These are phyloP conservation scores for Caenorhabditis latens DNA, from an alignment of 1,140 invertebrate genomes.

Conservation along the genomic window DNA sequence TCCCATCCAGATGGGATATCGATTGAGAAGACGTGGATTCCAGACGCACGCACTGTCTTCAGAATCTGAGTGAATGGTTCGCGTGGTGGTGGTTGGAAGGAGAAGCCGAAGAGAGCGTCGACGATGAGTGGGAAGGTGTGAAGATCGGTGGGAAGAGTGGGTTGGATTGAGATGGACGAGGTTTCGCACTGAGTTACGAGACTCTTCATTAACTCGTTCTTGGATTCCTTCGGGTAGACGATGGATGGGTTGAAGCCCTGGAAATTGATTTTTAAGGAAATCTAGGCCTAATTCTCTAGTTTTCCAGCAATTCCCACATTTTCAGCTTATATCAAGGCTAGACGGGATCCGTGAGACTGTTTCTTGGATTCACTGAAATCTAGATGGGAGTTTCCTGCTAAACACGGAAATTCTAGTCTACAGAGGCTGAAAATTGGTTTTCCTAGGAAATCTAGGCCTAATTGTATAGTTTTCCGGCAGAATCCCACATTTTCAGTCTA, in stretches of 20 bases:
- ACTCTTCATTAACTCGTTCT: constrained; percentile 87
- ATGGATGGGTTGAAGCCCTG: constrained; percentile 86
- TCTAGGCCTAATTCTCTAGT: too few species aligned
- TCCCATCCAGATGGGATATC: constrained; percentile 98
- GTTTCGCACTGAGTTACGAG: constrained; percentile 80
- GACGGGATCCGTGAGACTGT: too few species aligned
- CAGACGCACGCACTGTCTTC: constrained; percentile 82
- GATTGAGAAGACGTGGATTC: constrained; percentile 86
- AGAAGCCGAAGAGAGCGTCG: constrained; percentile 97
- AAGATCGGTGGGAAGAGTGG: constrained; percentile 81
- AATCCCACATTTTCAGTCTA: too few species aligned
- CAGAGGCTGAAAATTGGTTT: constrained; percentile 77
- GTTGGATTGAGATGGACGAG: constrained; percentile 82
- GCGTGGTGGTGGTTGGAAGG: constrained; percentile 93
- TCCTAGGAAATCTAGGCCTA: neutral
- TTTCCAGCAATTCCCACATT: too few species aligned
- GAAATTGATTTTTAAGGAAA: constrained; percentile 12
- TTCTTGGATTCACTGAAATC: too few species aligned
- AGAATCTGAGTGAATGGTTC: constrained; percentile 82
- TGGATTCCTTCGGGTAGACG: constrained; percentile 90
- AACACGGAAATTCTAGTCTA: too few species aligned
- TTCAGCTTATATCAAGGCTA: too few species aligned
- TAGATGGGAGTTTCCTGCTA: too few species aligned
- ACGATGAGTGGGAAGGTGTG: constrained; percentile 83
- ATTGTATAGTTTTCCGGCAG: too few species aligned